A percentile compares a stretch with the other conserved stretches of the same genome.
These are phyloP conservation scores for Cavia porcellus DNA, from an alignment of 2,113 vertebrate genomes.

Conservation along the genomic window DNA sequence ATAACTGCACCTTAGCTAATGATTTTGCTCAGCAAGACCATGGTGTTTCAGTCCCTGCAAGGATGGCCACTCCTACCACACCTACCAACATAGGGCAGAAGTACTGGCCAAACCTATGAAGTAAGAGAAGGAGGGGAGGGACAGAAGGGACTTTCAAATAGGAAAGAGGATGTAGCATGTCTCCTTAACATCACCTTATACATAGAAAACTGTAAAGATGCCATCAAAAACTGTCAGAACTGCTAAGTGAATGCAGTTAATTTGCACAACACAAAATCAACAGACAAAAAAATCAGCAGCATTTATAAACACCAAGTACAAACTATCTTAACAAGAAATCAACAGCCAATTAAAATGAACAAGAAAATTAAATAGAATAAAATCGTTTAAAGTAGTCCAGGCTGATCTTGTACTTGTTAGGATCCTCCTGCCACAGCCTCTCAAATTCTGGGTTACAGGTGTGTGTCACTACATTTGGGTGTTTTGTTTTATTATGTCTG, in stretches of 20 bases:
- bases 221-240: too few species aligned
- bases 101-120: neutral
- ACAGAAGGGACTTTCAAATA: too few species aligned
- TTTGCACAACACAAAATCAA: too few species aligned
- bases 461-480: too few species aligned
- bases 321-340: neutral
- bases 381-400: neutral
- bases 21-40: neutral
- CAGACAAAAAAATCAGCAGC: too few species aligned
- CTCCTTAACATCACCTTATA: too few species aligned
- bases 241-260: too few species aligned
- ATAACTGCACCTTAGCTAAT: neutral
- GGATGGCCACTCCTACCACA: neutral
- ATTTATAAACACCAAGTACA: neutral
- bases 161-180: neutral
- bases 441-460: too few species aligned
- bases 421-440: too few species aligned
- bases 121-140: neutral
- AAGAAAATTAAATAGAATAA: neutral
- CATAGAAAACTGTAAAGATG: too few species aligned
- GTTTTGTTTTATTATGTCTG: too few species aligned
- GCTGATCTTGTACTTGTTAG: too few species aligned
- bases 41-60: neutral
- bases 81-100: neutral
- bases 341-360: neutral